Conservation (phyloP, 2,797 vertebrate species). For the Crocodylus rhombifer region DNA sequence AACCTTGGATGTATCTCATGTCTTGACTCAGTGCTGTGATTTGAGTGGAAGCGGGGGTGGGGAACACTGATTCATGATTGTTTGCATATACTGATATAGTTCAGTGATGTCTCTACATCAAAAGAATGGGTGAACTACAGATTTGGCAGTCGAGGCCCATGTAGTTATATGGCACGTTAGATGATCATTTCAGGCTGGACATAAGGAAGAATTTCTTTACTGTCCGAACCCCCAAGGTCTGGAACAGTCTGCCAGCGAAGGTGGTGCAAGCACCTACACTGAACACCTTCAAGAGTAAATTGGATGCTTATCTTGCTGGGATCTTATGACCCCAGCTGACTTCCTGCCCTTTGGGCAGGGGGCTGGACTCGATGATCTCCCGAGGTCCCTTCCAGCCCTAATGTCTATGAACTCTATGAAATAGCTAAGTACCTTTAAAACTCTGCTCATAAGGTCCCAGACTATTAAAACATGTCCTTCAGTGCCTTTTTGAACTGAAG, state of each 20-base stretch:
- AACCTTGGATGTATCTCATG: neutral
- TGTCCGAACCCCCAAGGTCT: too few species aligned
- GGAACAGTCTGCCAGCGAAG: too few species aligned
- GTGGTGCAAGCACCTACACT: too few species aligned
- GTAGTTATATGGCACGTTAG: neutral
- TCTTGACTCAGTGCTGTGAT: neutral
- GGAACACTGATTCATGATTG: neutral
- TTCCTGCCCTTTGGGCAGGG: too few species aligned
- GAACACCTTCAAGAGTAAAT: too few species aligned
- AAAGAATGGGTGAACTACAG: neutral
- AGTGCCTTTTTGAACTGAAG: slow-evolving; percentile 28
- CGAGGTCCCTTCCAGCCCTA: neutral
- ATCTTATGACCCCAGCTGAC: too few species aligned
- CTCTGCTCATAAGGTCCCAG: neutral
- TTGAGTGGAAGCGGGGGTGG: neutral
- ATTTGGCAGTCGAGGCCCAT: neutral
- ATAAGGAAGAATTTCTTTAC: too few species aligned
- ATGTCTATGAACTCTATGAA: neutral
- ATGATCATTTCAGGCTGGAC: neutral
- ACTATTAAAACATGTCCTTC: neutral
- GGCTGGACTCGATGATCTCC: too few species aligned
- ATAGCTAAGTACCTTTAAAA: slow-evolving; percentile 1
- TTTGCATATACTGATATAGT: neutral
- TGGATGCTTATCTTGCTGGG: too few species aligned
- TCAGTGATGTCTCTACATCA: neutral